Evolutionary conservation across 2,797 vertebrate genomes (phyloP).

Genomic region (Sarcoramphus papa): DNA sequence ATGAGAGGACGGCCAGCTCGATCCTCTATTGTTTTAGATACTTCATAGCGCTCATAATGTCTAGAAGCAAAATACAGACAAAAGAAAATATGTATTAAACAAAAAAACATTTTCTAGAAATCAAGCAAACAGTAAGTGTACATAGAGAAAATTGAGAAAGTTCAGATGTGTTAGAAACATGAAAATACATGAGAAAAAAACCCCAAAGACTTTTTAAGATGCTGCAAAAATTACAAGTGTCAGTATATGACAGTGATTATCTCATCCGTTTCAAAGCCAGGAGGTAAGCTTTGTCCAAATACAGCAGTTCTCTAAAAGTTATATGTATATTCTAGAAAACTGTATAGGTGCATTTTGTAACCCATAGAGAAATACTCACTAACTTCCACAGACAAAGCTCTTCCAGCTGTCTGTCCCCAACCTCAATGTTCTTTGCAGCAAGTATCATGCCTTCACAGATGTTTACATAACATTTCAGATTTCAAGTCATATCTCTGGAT

Average conservation of each 20-base stretch:
- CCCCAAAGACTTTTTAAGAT: not conserved
- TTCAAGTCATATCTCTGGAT: not conserved
- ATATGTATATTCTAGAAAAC: not conserved
- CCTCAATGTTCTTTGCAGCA: not conserved
- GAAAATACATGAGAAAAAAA: not conserved
- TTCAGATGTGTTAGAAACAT: not conserved
- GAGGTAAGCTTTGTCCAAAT: not conserved
- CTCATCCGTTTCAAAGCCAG: not conserved
- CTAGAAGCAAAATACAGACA: conserved; percentile 10
- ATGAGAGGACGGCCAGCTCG: conserved; percentile 41
- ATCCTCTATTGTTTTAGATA: conserved; percentile 45
- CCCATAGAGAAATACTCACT: not conserved
- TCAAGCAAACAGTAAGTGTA: not conserved
- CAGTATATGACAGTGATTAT: not conserved
- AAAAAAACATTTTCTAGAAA: not conserved
- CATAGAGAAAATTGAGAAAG: not conserved
- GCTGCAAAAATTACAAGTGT: not conserved
- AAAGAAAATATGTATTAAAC: not conserved
- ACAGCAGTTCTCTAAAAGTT: not conserved
- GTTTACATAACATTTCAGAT: not conserved
- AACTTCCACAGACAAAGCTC: not conserved
- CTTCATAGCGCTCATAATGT: conserved; percentile 49
- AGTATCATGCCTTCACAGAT: not conserved
- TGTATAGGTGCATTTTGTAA: not conserved
- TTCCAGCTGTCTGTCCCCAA: not conserved